A percentile compares a stretch with the other conserved stretches of the same genome.
phyloP scores from a whole-genome alignment of 1,140 invertebrate genomes.

The Pseudachorutes palmiensis region DNA sequence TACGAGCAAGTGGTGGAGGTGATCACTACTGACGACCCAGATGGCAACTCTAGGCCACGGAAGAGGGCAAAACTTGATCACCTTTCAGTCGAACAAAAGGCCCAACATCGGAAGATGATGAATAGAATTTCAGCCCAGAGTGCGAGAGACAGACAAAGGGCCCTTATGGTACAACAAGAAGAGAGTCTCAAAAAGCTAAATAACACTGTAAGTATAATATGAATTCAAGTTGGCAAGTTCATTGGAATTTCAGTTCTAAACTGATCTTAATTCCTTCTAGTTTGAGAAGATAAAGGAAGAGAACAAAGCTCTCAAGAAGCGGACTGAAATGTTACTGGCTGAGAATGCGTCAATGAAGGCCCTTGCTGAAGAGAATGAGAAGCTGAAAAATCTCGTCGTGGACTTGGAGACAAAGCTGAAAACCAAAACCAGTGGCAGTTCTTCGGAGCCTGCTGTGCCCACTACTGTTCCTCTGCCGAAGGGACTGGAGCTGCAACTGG shows the following conservation, averaged over 20 bases:
- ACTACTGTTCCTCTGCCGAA: slow-evolving; percentile 37
- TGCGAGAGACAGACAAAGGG: slow-evolving; percentile 36
- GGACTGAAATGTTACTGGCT: slow-evolving; percentile 17
- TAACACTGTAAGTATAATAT: slow-evolving; percentile 16
- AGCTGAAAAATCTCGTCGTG: slow-evolving; percentile 17
- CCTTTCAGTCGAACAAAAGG: slow-evolving; percentile 32
- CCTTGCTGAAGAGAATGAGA: slow-evolving; percentile 18
- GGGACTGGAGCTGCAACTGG: slow-evolving; percentile 29
- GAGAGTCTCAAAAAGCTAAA: slow-evolving; percentile 15
- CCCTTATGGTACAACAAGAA: slow-evolving; percentile 32
- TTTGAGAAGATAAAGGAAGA: slow-evolving; percentile 22
- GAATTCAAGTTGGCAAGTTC: not conserved
- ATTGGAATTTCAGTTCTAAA: not conserved
- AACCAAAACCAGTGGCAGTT: slow-evolving; percentile 11
- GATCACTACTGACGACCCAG: slow-evolving; percentile 10
- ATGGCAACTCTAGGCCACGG: slow-evolving; percentile 20
- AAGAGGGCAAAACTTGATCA: slow-evolving; percentile 37
- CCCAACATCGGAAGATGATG: slow-evolving; percentile 37
- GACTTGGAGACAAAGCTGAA: slow-evolving; percentile 27
- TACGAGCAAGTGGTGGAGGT: slow-evolving; percentile 28
- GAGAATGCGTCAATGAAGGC: slow-evolving; percentile 22
- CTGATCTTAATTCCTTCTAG: slow-evolving; percentile 17
- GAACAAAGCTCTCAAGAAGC: slow-evolving; percentile 17
- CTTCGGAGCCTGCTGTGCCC: slow-evolving; percentile 38
- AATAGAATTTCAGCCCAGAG: slow-evolving; percentile 38